Evolutionary conservation across 2,888 invertebrate species (phyloP), one percentile per base, ranked within the genome.

Genomic region (Drosophila macrospina): DNA sequence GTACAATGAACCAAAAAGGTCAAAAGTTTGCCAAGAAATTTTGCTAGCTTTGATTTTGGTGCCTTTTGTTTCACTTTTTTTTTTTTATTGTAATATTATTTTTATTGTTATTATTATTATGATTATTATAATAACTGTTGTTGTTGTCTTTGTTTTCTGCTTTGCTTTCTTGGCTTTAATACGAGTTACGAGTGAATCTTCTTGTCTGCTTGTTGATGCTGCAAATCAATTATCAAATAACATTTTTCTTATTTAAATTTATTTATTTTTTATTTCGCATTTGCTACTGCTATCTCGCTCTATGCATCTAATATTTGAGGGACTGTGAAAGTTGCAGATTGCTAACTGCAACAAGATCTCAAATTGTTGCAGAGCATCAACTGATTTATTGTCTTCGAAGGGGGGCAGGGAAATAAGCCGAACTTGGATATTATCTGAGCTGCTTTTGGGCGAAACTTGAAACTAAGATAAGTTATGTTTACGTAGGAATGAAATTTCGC

Each of bases 1-100:
- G 89, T 89, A 86, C 88, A 87, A 76, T 87, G 86, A 86, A 88
- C 86, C 73, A 77, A 69, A 74, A 70, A 82, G 80, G 84, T 88
- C 80, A 86, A 86, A 73, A 68, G 55, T 54, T 77, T 69, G 70
- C 78, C n/a, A 74, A 74, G n/a, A 72, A 68, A 51, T 42, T 84
- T 83, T 41, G 59, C 51, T 69, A 30, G 15, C 41, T 20, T 52
- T 36, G 15, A 41, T 20, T 52, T 42, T 61, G 54, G 59, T 65
- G 24, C 5, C 30, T 55, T 36, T 39, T 24, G 32, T 60, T 37
- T 24, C 34, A 34, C 16, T 5, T 32, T 24, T 50, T 32, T 16
- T 7, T n/a, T 13, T 24, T n/a, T 42, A 30, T 30, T 67, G 20
- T 45, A 13, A 39, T 51, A 48, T 41, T 47, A 16, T 20, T 52